Evolutionary conservation across 2,888 invertebrate species (phyloP).

Genomic region (Aproaerema taeniolella): DNA sequence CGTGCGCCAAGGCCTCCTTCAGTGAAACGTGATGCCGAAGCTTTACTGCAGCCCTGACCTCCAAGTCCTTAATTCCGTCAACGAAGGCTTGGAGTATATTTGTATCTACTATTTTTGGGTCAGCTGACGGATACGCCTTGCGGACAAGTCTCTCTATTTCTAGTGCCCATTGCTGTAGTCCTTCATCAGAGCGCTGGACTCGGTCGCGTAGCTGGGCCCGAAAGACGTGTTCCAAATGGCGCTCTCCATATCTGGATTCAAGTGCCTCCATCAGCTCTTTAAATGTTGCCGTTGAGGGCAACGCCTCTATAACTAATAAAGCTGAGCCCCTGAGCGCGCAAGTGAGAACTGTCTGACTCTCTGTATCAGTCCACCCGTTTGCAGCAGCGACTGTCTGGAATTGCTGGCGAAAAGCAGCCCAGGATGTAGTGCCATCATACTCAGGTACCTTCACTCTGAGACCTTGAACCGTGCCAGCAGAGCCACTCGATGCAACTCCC

Average conservation of each 20-base stretch:
- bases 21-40: not conserved
- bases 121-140: not conserved
- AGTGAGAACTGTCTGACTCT: not conserved
- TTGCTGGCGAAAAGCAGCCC: not conserved
- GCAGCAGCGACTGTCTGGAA: not conserved
- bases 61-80: not conserved
- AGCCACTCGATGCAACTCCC: not conserved
- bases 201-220: conserved; percentile 10
- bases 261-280: conserved; percentile 4
- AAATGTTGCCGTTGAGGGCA: not conserved
- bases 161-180: not conserved
- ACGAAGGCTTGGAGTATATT: not conserved
- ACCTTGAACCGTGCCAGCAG: not conserved
- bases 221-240: conserved; percentile 10
- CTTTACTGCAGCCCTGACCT: not conserved
- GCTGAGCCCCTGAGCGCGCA: not conserved
- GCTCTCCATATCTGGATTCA: conserved; percentile 9
- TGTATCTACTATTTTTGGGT: not conserved
- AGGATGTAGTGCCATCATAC: not conserved
- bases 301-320: not conserved
- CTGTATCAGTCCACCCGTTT: not conserved
- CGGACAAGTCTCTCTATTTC: not conserved
- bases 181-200: not conserved
- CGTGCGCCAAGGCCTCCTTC: not conserved
- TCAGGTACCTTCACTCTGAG: not conserved